Base-by-base conservation (phyloP, 2,113 vertebrate species). In the Sprattus sprattus region DNA sequence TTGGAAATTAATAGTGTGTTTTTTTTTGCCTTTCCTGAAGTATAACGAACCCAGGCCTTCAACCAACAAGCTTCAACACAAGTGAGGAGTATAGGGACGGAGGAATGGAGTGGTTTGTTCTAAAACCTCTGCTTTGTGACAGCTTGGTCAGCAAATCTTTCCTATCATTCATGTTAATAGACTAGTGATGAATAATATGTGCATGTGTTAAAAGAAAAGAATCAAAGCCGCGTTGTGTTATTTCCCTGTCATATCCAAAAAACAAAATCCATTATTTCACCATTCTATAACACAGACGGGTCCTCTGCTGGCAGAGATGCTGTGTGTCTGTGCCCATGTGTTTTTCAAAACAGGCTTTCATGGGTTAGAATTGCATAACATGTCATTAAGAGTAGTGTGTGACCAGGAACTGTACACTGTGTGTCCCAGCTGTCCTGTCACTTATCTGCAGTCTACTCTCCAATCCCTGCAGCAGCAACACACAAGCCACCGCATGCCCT, bases 381-480 rank as follows among this genome's bases (percentile, higher is more conserved):
- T 78, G 71, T 78, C 71, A 78, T 28, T 32, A 16, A 16, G 32
- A 10, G 71, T 32, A 15, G 71, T 78, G 67, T 75, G 71, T 78
- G 28, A 78, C 71, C 71, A 78, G 71, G 71, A 39, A 39, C 28
- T 15, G 15, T 15, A 15, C 28, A 28, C 25, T 39, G 64, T 71
- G 64, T 28, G 25, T 78, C 71, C 52, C 83, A 88, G 83, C 87
- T 78, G 82, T 49, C 52, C 67, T 86, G 81, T 85, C 81, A 75
- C 57, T 89, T 44, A 82, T 67, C 64, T 78, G 54, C 82, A 71
- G 50, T 46, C 50, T 20, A 7, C 13, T 32, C 71, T 78, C 1
- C 2, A 2, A 9, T 78, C 71, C n/a, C 64, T 32, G 44, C 11
- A 11, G 13, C 71, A 15, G 71, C 10, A 3, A 32, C 67, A 75